These are phyloP conservation scores for Napeogenes inachia DNA, from an alignment of 2,888 invertebrate species.

Conservation along the genomic window DNA sequence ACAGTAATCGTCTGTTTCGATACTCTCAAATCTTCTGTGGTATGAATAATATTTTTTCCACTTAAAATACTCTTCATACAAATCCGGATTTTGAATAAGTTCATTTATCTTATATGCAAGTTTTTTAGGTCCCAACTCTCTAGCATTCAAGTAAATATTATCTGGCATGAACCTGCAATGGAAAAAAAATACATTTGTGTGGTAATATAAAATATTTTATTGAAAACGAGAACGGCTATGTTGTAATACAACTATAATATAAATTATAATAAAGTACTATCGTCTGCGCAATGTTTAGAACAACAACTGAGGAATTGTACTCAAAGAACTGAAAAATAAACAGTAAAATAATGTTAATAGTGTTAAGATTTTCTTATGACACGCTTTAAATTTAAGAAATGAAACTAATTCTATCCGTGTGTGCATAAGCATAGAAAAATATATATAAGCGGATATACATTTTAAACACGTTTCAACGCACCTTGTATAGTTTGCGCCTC, in stretches of 20 bases:
- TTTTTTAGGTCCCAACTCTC: constrained; percentile 36
- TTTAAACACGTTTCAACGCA: constrained; percentile 25
- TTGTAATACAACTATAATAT: too few relatives aligned
- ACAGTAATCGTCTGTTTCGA: constrained; percentile 61
- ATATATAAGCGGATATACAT: too few relatives aligned
- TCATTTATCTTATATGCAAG: constrained; percentile 35
- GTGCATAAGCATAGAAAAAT: too few relatives aligned
- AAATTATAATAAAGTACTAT: too few relatives aligned
- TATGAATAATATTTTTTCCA: constrained; percentile 63
- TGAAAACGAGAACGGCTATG: background rate
- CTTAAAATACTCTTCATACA: constrained; percentile 55
- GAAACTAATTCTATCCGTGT: too few relatives aligned
- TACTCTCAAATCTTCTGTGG: constrained; percentile 41
- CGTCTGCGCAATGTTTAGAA: background rate
- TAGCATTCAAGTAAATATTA: constrained; percentile 57
- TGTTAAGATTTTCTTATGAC: background rate
- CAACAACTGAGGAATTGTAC: background rate
- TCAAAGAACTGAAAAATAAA: background rate
- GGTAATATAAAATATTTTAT: background rate
- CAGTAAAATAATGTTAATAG: background rate
- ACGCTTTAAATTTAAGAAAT: too few relatives aligned
- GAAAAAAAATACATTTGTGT: background rate
- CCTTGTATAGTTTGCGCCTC: constrained; percentile 69
- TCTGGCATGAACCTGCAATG: constrained; percentile 61
- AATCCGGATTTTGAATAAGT: constrained; percentile 38